Evolutionary conservation across 1,140 invertebrate species (phyloP).

Genomic region (Saccostrea glomerata): DNA sequence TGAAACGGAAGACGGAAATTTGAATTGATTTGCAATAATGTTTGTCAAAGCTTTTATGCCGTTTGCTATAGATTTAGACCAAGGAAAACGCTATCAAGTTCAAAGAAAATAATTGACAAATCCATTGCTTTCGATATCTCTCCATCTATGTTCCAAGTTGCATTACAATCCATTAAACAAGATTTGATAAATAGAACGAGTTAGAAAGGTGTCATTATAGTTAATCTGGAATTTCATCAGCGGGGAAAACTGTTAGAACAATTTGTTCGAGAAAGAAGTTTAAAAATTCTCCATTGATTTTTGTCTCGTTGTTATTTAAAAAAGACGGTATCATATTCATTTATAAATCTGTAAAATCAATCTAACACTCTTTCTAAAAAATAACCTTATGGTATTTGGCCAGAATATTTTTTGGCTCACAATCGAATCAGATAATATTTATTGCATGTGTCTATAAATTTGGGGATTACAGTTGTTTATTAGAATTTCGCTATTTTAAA

Average conservation of each 20-base stretch:
- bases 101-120: conserved; percentile 38
- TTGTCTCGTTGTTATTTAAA: background rate
- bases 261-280: background rate
- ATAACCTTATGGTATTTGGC: background rate
- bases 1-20: conserved; percentile 53
- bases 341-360: background rate
- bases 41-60: conserved; percentile 28
- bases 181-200: conserved; percentile 36
- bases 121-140: conserved; percentile 20
- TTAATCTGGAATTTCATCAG: conserved; percentile 29
- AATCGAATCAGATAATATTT: background rate
- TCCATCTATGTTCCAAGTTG: conserved; percentile 37
- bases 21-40: conserved; percentile 48
- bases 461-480: too few relatives aligned
- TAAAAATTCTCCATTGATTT: conserved; percentile 10
- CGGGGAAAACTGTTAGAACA: conserved; percentile 22
- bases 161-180: conserved; percentile 38
- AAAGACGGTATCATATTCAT: background rate
- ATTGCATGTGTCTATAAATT: too few relatives aligned
- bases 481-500: too few relatives aligned
- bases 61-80: conserved; percentile 36
- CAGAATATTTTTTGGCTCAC: background rate
- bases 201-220: conserved; percentile 28
- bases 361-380: background rate
- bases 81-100: conserved; percentile 36